phyloP scores from a whole-genome alignment of 92 coral and sea anemone species.

The Ricordea florida region DNA sequence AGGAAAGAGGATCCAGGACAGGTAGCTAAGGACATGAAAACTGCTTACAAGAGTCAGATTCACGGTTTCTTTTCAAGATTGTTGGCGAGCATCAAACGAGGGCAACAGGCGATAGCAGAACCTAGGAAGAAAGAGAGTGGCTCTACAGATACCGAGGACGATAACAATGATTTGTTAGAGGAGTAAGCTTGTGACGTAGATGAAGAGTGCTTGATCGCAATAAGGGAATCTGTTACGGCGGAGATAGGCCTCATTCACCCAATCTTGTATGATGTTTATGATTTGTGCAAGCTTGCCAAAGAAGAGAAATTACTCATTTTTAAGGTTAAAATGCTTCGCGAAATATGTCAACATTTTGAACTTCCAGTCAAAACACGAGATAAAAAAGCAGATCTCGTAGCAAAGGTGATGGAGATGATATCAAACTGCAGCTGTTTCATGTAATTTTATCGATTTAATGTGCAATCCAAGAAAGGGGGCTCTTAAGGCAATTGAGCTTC shows the following conservation, averaged over 20 bases:
- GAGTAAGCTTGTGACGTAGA: constrained; percentile 42
- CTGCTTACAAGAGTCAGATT: constrained; percentile 41
- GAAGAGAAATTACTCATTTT: constrained; percentile 1
- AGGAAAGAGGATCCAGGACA: constrained; percentile 59
- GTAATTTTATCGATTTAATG: not conserved
- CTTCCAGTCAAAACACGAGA: not conserved
- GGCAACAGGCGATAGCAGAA: not conserved
- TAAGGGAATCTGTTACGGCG: constrained; percentile 17
- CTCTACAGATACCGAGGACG: not conserved
- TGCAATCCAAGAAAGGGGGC: no score
- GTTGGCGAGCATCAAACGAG: constrained; percentile 26
- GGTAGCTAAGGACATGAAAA: constrained; percentile 49
- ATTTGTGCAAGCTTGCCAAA: constrained; percentile 14
- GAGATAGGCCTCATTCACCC: constrained; percentile 25
- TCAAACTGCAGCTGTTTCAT: constrained; percentile 30
- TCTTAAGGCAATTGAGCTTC: no score
- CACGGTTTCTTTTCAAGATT: constrained; percentile 58
- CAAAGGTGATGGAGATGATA: not conserved
- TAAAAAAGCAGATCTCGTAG: not conserved
- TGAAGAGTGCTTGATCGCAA: constrained; percentile 7
- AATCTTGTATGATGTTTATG: constrained; percentile 22
- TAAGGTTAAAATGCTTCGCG: constrained; percentile 31
- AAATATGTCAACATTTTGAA: constrained; percentile 33
- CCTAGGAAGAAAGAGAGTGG: not conserved
- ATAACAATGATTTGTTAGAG: constrained; percentile 24